Evolutionary conservation across 53 echinoderm and acorn worm genomes (phyloP).

Genomic region (Temnopleurus reevesii): DNA sequence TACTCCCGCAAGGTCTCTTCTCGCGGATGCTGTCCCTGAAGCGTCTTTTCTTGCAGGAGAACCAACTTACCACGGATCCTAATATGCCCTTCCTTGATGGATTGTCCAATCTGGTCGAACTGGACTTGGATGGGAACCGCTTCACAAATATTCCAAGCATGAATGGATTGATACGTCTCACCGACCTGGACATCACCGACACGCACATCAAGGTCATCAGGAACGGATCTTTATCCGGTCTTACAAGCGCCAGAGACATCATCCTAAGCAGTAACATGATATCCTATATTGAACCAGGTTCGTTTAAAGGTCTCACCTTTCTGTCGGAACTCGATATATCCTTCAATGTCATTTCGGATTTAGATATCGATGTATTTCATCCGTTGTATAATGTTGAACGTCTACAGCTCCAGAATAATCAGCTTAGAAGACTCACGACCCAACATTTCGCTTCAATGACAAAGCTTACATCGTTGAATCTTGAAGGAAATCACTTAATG

Average conservation of each 20-base stretch:
- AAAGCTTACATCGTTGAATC: slow-evolving; percentile 58
- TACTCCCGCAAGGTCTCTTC: slow-evolving; percentile 75
- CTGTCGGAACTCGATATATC: slow-evolving; percentile 77
- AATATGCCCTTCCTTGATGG: slow-evolving; percentile 68
- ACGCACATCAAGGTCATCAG: slow-evolving; percentile 68
- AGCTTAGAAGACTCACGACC: slow-evolving; percentile 57
- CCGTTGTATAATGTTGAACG: slow-evolving; percentile 70
- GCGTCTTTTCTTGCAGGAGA: slow-evolving; percentile 80
- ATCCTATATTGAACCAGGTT: slow-evolving; percentile 64
- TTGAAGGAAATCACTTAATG: slow-evolving; percentile 73
- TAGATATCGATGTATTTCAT: slow-evolving; percentile 56
- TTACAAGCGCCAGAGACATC: slow-evolving; percentile 71
- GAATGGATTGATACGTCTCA: slow-evolving; percentile 72
- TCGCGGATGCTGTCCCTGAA: slow-evolving; percentile 61
- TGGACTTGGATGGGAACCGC: slow-evolving; percentile 86
- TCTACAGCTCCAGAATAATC: slow-evolving; percentile 79
- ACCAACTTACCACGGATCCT: slow-evolving; percentile 63
- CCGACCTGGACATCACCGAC: slow-evolving; percentile 89
- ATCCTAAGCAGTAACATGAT: slow-evolving; percentile 78
- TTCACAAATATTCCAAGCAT: slow-evolving; percentile 76
- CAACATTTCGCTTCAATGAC: slow-evolving; percentile 67
- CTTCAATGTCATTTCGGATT: slow-evolving; percentile 65
- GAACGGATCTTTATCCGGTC: slow-evolving; percentile 74
- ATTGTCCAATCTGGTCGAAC: slow-evolving; percentile 66
- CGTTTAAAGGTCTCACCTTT: slow-evolving; percentile 65